Evolutionary conservation across 2,797 vertebrate species (phyloP).

Genomic region (Sebastes cheni): DNA sequence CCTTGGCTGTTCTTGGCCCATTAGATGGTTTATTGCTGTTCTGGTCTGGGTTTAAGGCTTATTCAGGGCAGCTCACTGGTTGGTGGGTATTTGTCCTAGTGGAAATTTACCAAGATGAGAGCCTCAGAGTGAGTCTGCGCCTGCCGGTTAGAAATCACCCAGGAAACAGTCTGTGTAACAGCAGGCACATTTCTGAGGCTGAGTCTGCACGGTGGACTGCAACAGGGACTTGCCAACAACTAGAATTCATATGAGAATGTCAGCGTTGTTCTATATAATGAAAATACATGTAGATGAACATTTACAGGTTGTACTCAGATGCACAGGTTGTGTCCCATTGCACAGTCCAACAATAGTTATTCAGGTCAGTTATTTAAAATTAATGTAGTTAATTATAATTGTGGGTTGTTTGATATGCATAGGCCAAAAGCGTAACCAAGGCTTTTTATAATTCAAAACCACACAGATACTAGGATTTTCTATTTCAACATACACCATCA

Average conservation of each 20-base stretch:
- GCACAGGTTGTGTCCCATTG: not conserved
- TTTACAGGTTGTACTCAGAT: not conserved
- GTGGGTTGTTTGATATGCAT: not conserved
- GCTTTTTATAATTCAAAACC: not conserved
- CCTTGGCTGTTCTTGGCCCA: not conserved
- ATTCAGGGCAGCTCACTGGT: not conserved
- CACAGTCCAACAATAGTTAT: not conserved
- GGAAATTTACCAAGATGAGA: constrained; percentile 71
- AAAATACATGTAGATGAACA: not conserved
- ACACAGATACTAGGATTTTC: not conserved
- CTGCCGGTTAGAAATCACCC: constrained; percentile 43
- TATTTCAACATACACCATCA: not conserved
- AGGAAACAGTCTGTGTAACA: constrained; percentile 43
- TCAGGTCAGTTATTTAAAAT: not conserved
- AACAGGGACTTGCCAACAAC: not conserved
- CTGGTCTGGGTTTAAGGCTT: constrained; percentile 12
- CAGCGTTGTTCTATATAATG: not conserved
- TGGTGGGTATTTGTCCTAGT: constrained; percentile 53
- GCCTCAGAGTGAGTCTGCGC: constrained; percentile 45
- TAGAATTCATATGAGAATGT: not conserved
- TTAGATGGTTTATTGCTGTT: constrained; percentile 19
- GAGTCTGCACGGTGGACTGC: not conserved
- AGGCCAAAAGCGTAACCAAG: not conserved
- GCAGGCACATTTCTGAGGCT: constrained; percentile 22
- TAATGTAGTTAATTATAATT: not conserved